Evolutionary conservation across 2,797 vertebrate species (phyloP), one percentile per base, ranked within the genome.

Genomic region (Champsocephalus esox): DNA sequence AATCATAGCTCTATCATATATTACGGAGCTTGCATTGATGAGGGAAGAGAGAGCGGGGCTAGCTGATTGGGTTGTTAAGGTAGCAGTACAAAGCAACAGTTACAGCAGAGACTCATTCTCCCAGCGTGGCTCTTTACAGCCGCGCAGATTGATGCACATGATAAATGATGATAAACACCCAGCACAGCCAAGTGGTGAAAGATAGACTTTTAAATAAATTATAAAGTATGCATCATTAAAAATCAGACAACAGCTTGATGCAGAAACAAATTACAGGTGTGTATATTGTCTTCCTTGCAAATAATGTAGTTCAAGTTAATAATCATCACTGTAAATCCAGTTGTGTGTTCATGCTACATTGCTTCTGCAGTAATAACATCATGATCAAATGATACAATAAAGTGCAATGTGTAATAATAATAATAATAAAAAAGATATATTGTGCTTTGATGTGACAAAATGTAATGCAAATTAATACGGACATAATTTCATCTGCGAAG

Each of bases 1-100:
- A 95, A 95, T 95, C 94, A 95, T 28, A 8, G 78, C 84, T 84
- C 81, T 87, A 90, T 93, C 89, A 81, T 92, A 92, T 88, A 91
- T 94, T 93, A 93, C 59, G 44, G 83, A 60, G 88, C 86, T 69
- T 56, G 83, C 88, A 85, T 90, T 94, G 93, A 94, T 93, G 92
- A 93, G 88, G 84, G 88, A 80, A 91, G 90, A 84, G 92, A 89
- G 89, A 76, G 77, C 55, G 41, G 68, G 88, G 84, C 85, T 82
- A 82, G 82, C 82, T 88, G 86, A 92, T 90, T 88, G 89, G 87
- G 86, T 85, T 92, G 93, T 92, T 92, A 91, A 88, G 80, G 85
- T 67, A 74, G 88, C 75, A 41, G 84, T 54, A 86, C 80, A 79
- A 90, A 88, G 86, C 84, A 90, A 88, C 79, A 75, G 89, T 66